Evolutionary conservation across 2,797 vertebrate species (phyloP).

Genomic region (Gephyroberyx darwinii): DNA sequence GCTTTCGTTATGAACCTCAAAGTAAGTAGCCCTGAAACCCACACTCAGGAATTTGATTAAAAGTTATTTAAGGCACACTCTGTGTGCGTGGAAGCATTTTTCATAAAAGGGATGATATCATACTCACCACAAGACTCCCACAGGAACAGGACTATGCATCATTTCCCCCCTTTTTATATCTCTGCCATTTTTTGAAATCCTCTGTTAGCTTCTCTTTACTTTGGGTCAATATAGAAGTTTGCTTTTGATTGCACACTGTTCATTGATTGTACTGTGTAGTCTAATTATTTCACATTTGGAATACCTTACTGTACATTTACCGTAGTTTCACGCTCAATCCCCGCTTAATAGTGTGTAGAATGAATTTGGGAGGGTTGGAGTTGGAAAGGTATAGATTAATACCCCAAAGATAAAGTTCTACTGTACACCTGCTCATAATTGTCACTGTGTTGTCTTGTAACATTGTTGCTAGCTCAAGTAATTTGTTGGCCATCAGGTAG

Average conservation of each 20-base stretch:
- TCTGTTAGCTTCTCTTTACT: conserved; percentile 52
- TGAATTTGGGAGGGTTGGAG: conserved; percentile 4
- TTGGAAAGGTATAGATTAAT: conserved; percentile 36
- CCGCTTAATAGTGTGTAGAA: conserved; percentile 49
- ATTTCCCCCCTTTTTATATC: conserved; percentile 70
- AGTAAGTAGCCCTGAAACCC: conserved; percentile 65
- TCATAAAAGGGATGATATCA: conserved; percentile 80
- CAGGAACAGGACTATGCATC: conserved; percentile 73
- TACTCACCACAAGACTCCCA: conserved; percentile 72
- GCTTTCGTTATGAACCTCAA: conserved; percentile 67
- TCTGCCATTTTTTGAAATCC: conserved; percentile 68
- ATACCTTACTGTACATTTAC: conserved; percentile 65
- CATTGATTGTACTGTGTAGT: conserved; percentile 65
- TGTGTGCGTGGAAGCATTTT: conserved; percentile 65
- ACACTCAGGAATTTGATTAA: conserved; percentile 77
- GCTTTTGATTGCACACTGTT: conserved; percentile 54
- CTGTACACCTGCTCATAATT: conserved; percentile 15
- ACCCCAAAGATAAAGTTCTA: conserved; percentile 13
- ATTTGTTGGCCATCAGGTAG: neutral
- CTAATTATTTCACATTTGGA: conserved; percentile 74
- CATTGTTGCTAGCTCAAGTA: conserved; percentile 30
- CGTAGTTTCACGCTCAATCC: conserved; percentile 59
- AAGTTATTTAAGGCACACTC: conserved; percentile 73
- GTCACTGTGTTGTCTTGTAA: conserved; percentile 24
- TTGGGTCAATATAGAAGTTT: conserved; percentile 50